phyloP scores from a whole-genome alignment of 2,113 vertebrate genomes.

The Ceyx melanurus region DNA sequence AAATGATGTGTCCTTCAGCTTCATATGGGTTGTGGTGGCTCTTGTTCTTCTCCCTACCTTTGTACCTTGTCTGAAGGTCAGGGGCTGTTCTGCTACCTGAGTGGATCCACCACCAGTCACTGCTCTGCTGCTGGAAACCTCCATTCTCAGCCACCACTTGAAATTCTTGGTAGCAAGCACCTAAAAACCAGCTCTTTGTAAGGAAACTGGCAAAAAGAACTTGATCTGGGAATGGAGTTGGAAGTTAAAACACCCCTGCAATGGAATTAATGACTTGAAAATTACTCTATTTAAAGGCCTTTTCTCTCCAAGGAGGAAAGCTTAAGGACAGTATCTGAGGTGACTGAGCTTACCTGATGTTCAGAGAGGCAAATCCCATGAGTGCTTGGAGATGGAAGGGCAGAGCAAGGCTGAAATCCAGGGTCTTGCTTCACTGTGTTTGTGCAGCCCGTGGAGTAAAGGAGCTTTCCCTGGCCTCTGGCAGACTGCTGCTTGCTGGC shows the following conservation, averaged over 20 bases:
- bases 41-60: not conserved
- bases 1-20: not conserved
- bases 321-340: not conserved
- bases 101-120: not conserved
- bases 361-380: not conserved
- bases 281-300: not conserved
- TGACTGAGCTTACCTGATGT: not conserved
- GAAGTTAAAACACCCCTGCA: not conserved
- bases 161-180: not conserved
- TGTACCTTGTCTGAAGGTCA: not conserved
- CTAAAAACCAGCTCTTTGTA: not conserved
- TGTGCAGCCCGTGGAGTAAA: fast-evolving
- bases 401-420: not conserved
- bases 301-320: not conserved
- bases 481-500: not conserved
- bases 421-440: not conserved
- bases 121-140: not conserved
- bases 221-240: not conserved
- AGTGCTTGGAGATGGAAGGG: not conserved
- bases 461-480: not conserved
- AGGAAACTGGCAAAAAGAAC: not conserved
- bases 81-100: not conserved
- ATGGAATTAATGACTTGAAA: not conserved
- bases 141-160: not conserved
- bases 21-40: not conserved